Percentiles rank a stretch among this genome's conserved stretches.
phyloP scores from a whole-genome alignment of 2,888 invertebrate genomes.

The Campoletis raptor region DNA sequence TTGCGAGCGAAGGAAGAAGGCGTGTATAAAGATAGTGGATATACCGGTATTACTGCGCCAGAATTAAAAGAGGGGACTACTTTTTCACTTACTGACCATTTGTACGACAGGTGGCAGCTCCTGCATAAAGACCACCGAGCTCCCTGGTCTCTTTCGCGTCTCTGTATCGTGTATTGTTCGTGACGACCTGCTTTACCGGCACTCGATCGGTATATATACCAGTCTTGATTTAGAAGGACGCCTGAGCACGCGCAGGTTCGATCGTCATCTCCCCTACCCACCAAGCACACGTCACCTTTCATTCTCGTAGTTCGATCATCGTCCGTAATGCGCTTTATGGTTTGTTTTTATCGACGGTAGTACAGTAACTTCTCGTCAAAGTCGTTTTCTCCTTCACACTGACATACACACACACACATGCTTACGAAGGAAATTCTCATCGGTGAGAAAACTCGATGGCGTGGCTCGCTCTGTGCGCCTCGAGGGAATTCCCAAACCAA shows the following conservation, averaged over 20 bases:
- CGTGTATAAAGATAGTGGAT: slow-evolving; percentile 46
- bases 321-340: slow-evolving; percentile 83
- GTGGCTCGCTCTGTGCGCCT: neutral
- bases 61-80: slow-evolving; percentile 69
- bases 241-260: slow-evolving; percentile 19
- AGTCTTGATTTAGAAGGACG: slow-evolving; percentile 74
- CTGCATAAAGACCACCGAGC: slow-evolving; percentile 68
- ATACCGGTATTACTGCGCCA: slow-evolving; percentile 74
- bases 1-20: slow-evolving; percentile 4
- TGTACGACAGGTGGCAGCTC: slow-evolving; percentile 81
- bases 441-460: slow-evolving; percentile 21
- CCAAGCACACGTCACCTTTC: slow-evolving; percentile 77
- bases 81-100: slow-evolving; percentile 74
- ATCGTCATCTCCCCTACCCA: slow-evolving; percentile 75
- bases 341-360: slow-evolving; percentile 83
- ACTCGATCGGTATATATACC: slow-evolving; percentile 75
- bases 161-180: slow-evolving; percentile 63
- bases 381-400: slow-evolving; percentile 35
- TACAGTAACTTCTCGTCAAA: slow-evolving; percentile 65
- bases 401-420: neutral
- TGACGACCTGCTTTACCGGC: slow-evolving; percentile 81
- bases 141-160: neutral
- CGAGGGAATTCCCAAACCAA: slow-evolving; percentile 45
- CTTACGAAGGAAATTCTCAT: slow-evolving; percentile 25
- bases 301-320: slow-evolving; percentile 81